Evolutionary conservation across 2,888 invertebrate genomes (phyloP).

Genomic region (Julus scandinavius): DNA sequence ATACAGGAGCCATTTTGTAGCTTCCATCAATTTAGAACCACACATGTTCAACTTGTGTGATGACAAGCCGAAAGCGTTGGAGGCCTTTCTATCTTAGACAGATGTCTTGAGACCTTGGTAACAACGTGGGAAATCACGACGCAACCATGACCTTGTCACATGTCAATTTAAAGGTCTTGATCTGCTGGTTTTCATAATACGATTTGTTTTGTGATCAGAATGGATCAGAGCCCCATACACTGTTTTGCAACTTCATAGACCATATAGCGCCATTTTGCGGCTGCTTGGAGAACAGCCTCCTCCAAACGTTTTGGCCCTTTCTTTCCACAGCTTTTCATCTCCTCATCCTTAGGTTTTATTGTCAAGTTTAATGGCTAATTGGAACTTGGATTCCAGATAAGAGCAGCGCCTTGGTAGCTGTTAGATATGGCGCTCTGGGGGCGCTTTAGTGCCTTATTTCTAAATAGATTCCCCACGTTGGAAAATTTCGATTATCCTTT

Average conservation of each 20-base stretch:
- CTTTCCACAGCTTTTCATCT: neutral
- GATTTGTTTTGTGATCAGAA: neutral
- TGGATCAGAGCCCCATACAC: no score
- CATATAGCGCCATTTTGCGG: no score
- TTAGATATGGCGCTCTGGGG: neutral
- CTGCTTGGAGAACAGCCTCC: neutral
- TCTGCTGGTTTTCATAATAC: neutral
- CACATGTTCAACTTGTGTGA: no score
- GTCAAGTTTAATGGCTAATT: neutral
- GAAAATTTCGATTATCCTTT: conserved; percentile 9
- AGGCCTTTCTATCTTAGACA: no score
- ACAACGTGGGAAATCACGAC: neutral
- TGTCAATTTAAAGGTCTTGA: neutral
- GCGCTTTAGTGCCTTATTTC: neutral
- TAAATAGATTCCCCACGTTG: neutral
- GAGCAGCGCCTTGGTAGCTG: neutral
- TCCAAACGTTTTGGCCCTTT: neutral
- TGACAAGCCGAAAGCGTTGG: no score
- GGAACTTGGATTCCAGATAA: neutral
- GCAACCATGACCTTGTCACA: neutral
- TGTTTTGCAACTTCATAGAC: no score
- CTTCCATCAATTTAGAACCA: no score
- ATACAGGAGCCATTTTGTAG: no score
- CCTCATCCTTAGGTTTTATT: neutral
- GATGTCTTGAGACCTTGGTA: no score